Evolutionary conservation across 1,140 invertebrate genomes (phyloP), one percentile per base, ranked within the genome.

Genomic region (Drosophila grimshawi): DNA sequence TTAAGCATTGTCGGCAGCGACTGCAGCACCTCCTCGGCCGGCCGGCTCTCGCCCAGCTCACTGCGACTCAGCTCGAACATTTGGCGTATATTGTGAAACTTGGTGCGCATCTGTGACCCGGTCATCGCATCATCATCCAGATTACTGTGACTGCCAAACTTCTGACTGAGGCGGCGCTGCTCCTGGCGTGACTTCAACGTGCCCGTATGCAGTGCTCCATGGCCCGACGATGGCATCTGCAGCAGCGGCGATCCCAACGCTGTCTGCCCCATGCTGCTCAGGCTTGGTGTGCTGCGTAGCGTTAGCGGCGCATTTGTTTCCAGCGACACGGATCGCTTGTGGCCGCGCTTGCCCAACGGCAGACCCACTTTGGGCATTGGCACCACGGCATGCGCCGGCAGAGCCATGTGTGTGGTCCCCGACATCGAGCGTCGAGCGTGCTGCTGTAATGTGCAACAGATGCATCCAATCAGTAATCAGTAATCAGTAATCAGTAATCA

Each of bases 41-140:
- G 39, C 37, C 51, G 60, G 45, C 19, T 33, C 2, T 57, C 70
- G n/a, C n/a, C 19, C 5, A 55, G 51, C 7, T 61, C 51, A 0
- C 69, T 91, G 71, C 81, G 79, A 35, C 85, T 88, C 52, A 91
- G 59, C 76, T 92, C 91, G 53, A 92, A 92, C 91, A 92, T 92
- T 77, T 91, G 91, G n/a, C 91, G 80, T 35, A 92, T 91, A 49
- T 92, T 92, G 37, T 92, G 91, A 70, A 92, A 92, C 71, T 92
- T 92, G 60, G 73, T 80, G 48, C 90, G 91, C 64, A 88, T 70
- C 32, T 85, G 77, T 37, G 68, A 19, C 35, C 46, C 72, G 32
- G 65, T 33, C 30, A 63, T 41, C 2, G 59, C 62, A 45, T 90
- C 86, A n/a, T 90, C 86, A 5, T 91, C 90, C 53, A 92, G 63